Percentiles rank a stretch among this genome's conserved stretches.
These are phyloP conservation scores for Falco peregrinus DNA, from an alignment of 2,797 vertebrate genomes.

Conservation along the genomic window DNA sequence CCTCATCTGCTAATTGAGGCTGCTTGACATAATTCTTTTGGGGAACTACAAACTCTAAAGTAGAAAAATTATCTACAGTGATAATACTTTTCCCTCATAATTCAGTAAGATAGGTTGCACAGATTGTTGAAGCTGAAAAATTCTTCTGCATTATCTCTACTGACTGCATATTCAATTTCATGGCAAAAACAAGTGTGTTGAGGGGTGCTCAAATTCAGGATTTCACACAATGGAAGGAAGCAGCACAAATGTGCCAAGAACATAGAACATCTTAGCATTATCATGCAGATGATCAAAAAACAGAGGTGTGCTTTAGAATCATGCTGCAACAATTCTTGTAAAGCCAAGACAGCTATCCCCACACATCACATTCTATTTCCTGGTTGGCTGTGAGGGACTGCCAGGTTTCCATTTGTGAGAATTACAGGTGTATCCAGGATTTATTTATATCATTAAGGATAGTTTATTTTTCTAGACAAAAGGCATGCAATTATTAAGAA, in stretches of 20 bases:
- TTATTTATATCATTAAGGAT: background rate
- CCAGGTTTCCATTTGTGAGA: background rate
- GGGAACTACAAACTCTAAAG: background rate
- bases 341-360: background rate
- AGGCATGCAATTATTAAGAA: background rate
- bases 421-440: background rate
- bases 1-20: constrained; percentile 17
- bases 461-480: background rate
- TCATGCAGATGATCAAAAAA: background rate
- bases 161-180: background rate
- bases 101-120: background rate
- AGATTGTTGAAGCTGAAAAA: background rate
- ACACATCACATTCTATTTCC: background rate
- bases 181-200: background rate
- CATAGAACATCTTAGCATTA: background rate
- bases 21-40: constrained; percentile 20
- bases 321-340: background rate
- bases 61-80: background rate
- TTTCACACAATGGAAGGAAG: background rate
- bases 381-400: background rate
- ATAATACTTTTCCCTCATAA: background rate
- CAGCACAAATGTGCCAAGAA: background rate
- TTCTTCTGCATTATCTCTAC: background rate
- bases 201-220: background rate
- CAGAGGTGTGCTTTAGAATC: background rate